phyloP scores from a whole-genome alignment of 2,797 vertebrate species.

The Sebastes vulpes region DNA sequence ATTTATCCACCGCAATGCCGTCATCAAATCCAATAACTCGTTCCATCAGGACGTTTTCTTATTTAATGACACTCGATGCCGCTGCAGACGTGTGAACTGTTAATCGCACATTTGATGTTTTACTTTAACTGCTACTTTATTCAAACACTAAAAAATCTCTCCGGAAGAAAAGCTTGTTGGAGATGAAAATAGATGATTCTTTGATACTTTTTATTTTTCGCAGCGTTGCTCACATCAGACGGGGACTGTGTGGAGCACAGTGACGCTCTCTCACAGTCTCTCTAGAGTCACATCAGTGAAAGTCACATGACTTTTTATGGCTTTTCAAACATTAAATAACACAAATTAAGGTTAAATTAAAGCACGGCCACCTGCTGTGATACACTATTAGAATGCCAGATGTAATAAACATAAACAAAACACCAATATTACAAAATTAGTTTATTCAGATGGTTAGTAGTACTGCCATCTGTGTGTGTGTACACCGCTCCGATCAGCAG shows the following conservation, averaged over 20 bases:
- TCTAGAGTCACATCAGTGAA: neutral
- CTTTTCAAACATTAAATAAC: neutral
- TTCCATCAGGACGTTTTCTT: neutral
- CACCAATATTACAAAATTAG: neutral
- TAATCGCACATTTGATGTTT: neutral
- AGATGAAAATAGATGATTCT: neutral
- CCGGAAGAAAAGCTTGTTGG: neutral
- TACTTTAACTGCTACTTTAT: neutral
- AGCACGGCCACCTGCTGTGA: neutral
- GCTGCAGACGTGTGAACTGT: neutral
- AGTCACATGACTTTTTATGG: neutral
- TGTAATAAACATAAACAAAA: neutral
- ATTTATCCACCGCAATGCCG: neutral
- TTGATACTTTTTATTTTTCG: neutral
- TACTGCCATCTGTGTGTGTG: neutral
- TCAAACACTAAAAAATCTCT: neutral
- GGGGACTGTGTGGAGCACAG: neutral
- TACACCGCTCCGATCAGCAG: neutral
- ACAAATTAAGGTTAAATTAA: neutral
- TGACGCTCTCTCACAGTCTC: neutral
- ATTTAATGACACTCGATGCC: neutral
- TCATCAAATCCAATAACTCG: neutral
- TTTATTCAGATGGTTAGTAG: neutral
- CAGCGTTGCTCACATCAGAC: neutral
- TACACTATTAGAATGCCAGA: neutral